Conservation (phyloP, 2,797 vertebrate genomes). For the Neopelma chrysocephalum region DNA sequence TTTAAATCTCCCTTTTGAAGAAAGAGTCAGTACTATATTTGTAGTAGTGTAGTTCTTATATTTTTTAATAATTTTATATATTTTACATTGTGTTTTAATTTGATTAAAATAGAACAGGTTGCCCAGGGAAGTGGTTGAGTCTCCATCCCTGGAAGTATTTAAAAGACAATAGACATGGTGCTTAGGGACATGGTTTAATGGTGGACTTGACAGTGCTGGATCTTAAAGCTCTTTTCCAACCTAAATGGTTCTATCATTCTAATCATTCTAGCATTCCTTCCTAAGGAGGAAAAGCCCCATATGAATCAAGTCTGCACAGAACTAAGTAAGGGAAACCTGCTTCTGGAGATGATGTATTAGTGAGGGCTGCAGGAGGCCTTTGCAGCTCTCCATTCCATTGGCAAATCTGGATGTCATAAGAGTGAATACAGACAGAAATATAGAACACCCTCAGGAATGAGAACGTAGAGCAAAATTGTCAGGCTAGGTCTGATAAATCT, state of each 20-base stretch:
- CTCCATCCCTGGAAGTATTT: background rate
- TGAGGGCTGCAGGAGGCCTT: background rate
- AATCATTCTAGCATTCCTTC: background rate
- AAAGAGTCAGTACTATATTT: background rate
- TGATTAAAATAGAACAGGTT: background rate
- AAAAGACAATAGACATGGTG: background rate
- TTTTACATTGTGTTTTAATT: background rate
- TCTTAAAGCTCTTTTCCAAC: background rate
- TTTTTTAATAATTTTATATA: background rate
- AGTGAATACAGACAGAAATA: background rate
- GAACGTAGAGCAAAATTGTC: background rate
- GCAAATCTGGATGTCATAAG: background rate
- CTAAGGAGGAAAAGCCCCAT: background rate
- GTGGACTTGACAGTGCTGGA: background rate
- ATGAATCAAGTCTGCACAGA: background rate
- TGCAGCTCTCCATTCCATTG: background rate
- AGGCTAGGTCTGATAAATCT: background rate
- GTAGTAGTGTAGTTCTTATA: background rate
- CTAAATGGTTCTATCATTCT: background rate
- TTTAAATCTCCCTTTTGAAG: background rate
- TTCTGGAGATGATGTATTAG: background rate
- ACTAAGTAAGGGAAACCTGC: background rate
- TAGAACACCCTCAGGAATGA: background rate
- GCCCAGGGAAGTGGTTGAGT: background rate
- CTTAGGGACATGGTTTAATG: background rate